Conservation (phyloP, 2,113 vertebrate species). For the Pipra filicauda region DNA sequence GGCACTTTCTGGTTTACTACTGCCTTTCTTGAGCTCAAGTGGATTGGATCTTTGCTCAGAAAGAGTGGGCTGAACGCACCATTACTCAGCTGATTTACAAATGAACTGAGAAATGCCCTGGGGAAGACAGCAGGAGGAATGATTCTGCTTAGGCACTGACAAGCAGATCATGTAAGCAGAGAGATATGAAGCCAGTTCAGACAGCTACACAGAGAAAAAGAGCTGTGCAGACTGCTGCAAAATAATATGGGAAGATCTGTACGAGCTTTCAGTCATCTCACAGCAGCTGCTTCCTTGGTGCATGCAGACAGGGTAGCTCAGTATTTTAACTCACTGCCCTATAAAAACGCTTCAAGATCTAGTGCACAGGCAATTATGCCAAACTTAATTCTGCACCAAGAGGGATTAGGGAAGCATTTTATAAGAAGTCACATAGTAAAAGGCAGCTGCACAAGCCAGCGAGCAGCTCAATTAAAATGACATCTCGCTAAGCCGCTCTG, state of each 20-base stretch:
- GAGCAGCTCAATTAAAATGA: conserved; percentile 29
- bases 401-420: conserved; percentile 12
- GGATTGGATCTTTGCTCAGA: background rate
- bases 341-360: background rate
- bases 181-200: background rate
- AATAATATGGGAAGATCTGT: background rate
- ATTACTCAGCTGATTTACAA: conserved; percentile 22
- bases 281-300: background rate
- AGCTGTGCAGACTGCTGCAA: background rate
- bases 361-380: background rate
- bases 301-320: background rate
- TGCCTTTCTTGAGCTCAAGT: background rate
- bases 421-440: background rate
- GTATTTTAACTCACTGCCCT: background rate
- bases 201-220: background rate
- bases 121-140: background rate
- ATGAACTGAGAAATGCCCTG: background rate
- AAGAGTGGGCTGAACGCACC: background rate
- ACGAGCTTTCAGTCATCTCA: background rate
- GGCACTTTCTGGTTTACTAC: background rate
- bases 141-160: background rate
- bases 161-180: background rate
- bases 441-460: background rate
- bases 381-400: conserved; percentile 24
- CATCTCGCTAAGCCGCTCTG: conserved; percentile 41